Evolutionary conservation across 2,888 invertebrate species (phyloP).

Genomic region (Stictocephala bisonia): DNA sequence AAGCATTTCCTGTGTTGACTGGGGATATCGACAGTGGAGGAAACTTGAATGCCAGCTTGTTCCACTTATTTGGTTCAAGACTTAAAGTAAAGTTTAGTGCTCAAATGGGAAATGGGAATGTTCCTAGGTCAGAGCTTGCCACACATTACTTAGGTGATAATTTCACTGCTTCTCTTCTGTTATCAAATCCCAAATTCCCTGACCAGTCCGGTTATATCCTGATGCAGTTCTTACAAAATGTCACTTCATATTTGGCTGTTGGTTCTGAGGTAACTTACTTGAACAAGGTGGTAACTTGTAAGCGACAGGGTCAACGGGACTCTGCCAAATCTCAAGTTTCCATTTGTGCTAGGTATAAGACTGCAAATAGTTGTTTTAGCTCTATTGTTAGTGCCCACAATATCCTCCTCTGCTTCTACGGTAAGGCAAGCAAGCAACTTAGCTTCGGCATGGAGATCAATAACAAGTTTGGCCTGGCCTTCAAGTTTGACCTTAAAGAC

Average conservation of each 20-base stretch:
- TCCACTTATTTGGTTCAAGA: constrained; percentile 88
- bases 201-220: constrained; percentile 88
- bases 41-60: constrained; percentile 94
- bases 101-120: constrained; percentile 80
- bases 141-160: constrained; percentile 89
- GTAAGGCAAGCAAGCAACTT: constrained; percentile 90
- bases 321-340: constrained; percentile 11
- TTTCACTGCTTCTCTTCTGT: constrained; percentile 86
- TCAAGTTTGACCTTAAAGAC: constrained; percentile 77
- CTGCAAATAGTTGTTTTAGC: constrained; percentile 65
- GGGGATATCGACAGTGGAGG: constrained; percentile 97
- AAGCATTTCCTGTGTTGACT: constrained; percentile 92
- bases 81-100: constrained; percentile 87
- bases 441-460: constrained; percentile 96
- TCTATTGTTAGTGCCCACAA: constrained; percentile 77
- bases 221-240: constrained; percentile 88
- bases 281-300: constrained; percentile 67
- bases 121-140: constrained; percentile 87
- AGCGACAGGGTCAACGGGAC: no score
- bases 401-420: constrained; percentile 92
- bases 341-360: not conserved
- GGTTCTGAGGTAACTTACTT: constrained; percentile 96
- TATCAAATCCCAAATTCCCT: constrained; percentile 92
- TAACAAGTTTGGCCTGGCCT: constrained; percentile 89
- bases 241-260: constrained; percentile 83